These are phyloP conservation scores for Patella ulyssiponensis DNA, from an alignment of 2,888 invertebrate genomes.

Conservation along the genomic window DNA sequence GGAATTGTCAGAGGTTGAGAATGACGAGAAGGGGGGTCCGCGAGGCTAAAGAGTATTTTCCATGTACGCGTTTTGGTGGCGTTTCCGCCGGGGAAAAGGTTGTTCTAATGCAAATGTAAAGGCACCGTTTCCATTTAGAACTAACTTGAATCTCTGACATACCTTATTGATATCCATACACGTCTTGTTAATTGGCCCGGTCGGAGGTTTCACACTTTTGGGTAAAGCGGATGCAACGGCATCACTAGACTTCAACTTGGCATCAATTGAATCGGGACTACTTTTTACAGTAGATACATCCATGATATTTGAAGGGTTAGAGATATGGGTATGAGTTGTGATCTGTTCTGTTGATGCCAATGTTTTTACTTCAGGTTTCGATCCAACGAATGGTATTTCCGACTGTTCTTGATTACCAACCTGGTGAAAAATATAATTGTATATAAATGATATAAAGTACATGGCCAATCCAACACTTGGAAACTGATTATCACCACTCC, in stretches of 20 bases:
- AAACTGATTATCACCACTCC: too few species aligned
- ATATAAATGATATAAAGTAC: not conserved
- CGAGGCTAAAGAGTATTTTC: too few species aligned
- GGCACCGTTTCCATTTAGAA: not conserved
- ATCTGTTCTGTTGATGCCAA: slow-evolving; percentile 30
- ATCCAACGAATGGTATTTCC: slow-evolving; percentile 23
- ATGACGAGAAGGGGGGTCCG: too few species aligned
- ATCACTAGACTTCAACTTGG: slow-evolving; percentile 43
- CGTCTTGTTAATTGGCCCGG: slow-evolving; percentile 26
- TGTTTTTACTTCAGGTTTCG: slow-evolving; percentile 30
- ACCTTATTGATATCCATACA: slow-evolving; percentile 51
- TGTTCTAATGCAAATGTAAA: too few species aligned
- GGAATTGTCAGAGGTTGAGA: too few species aligned
- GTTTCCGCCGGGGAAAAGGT: too few species aligned
- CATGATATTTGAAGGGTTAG: slow-evolving; percentile 36
- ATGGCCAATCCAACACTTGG: too few species aligned
- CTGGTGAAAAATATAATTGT: slow-evolving; percentile 13
- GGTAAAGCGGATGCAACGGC: slow-evolving; percentile 39
- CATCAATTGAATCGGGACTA: slow-evolving; percentile 41
- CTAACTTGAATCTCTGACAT: not conserved
- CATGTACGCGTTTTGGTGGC: too few species aligned
- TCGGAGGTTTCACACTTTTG: slow-evolving; percentile 5
- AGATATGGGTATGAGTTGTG: slow-evolving; percentile 39
- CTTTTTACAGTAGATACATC: slow-evolving; percentile 43
- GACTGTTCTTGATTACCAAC: slow-evolving; percentile 31